phyloP scores from a whole-genome alignment of 2,797 vertebrate species.

The Thamnophis elegans region DNA sequence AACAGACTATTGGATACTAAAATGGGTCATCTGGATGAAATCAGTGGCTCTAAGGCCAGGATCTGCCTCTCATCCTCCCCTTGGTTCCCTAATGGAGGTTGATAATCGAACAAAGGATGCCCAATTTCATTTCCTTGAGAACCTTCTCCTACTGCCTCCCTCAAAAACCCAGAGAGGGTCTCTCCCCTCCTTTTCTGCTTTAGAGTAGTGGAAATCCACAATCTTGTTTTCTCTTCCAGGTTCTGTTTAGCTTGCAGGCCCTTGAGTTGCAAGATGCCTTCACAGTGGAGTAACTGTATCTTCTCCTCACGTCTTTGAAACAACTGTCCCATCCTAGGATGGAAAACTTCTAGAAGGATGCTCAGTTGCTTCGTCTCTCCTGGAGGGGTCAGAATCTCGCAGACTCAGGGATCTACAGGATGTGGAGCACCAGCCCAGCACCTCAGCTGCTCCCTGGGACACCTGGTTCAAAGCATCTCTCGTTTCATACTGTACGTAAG shows the following conservation, averaged over 20 bases:
- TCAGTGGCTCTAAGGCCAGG: background rate
- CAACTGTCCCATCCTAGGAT: background rate
- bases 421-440: background rate
- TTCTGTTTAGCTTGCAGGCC: background rate
- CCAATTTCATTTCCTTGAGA: background rate
- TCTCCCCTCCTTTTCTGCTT: background rate
- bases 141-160: background rate
- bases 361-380: background rate
- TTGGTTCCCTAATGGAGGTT: background rate
- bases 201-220: background rate
- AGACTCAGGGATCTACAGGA: background rate
- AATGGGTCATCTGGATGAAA: background rate
- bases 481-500: background rate
- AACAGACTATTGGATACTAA: background rate
- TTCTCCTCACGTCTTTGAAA: background rate
- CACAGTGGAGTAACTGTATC: background rate
- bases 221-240: background rate
- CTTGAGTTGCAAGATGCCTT: background rate
- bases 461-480: background rate
- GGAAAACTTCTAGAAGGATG: background rate
- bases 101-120: background rate
- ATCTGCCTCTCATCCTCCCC: background rate
- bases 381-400: background rate
- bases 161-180: background rate
- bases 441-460: background rate